Evolutionary conservation across 2,113 vertebrate genomes (phyloP).

Genomic region (Cichladusa arquata): DNA sequence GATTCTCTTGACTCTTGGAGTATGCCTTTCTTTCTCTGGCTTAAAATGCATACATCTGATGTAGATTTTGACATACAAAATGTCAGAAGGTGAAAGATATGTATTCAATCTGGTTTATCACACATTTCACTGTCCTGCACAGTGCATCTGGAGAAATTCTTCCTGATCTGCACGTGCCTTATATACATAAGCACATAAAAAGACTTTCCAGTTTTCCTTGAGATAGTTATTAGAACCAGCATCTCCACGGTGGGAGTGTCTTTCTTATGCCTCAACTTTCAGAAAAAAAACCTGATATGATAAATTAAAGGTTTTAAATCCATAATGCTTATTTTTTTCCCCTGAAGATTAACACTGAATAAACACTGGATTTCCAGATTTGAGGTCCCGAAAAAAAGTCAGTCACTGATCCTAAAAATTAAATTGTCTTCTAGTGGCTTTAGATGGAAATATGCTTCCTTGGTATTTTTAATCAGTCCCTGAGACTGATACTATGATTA

Average conservation of each 20-base stretch:
- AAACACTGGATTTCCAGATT: neutral
- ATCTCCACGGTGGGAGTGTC: neutral
- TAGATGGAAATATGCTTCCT: neutral
- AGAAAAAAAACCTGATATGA: neutral
- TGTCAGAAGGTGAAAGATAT: neutral
- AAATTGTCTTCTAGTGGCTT: neutral
- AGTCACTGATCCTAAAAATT: neutral
- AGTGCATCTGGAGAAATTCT: neutral
- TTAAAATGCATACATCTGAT: neutral
- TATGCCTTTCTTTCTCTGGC: neutral
- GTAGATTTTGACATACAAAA: neutral
- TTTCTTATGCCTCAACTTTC: neutral
- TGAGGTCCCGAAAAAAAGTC: neutral
- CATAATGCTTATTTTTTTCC: neutral
- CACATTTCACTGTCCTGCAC: rapidly evolving
- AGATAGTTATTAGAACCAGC: neutral
- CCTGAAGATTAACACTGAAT: neutral
- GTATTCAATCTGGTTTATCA: neutral
- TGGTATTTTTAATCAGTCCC: neutral
- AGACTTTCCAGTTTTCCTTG: neutral
- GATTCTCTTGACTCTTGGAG: neutral
- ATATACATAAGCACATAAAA: rapidly evolving
- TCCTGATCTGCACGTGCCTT: neutral
- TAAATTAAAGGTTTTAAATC: neutral
- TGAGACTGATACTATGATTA: neutral